Percentiles rank a stretch among this genome's conserved stretches.
These are phyloP conservation scores for Leptarthrus brevirostris DNA, from an alignment of 2,888 invertebrate genomes.

Conservation along the genomic window DNA sequence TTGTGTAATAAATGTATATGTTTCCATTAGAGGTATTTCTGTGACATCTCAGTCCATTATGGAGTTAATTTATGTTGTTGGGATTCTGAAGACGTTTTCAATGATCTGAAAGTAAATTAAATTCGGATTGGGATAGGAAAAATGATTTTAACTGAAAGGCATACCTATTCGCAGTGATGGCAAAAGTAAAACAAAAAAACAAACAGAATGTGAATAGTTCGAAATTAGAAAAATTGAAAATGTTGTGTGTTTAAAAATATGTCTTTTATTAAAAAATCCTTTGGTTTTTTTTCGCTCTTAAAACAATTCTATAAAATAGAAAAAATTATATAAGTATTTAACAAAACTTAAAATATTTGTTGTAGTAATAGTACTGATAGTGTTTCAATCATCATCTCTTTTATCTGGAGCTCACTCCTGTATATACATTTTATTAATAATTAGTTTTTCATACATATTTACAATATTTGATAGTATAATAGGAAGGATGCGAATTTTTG, in stretches of 20 bases:
- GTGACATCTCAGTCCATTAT: no score
- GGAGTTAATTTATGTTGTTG: no score
- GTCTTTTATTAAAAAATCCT: constrained; percentile 44
- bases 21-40: no score
- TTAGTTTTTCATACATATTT: constrained; percentile 41
- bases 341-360: constrained; percentile 38
- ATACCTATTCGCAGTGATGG: no score
- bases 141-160: no score
- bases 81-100: no score
- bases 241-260: constrained; percentile 42
- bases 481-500: constrained; percentile 36
- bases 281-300: constrained; percentile 35
- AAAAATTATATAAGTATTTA: constrained; percentile 29
- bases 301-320: constrained; percentile 48
- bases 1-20: no score
- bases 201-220: not conserved
- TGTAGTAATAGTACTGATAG: constrained; percentile 42
- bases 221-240: constrained; percentile 11
- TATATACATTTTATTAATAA: constrained; percentile 27
- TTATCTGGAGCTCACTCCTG: constrained; percentile 3
- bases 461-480: constrained; percentile 26
- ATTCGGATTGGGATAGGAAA: no score
- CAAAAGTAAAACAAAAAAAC: no score
- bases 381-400: constrained; percentile 29
- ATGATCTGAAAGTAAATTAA: no score